Evolutionary conservation across 2,113 vertebrate genomes (phyloP).

Genomic region (Glaucomys volans): DNA sequence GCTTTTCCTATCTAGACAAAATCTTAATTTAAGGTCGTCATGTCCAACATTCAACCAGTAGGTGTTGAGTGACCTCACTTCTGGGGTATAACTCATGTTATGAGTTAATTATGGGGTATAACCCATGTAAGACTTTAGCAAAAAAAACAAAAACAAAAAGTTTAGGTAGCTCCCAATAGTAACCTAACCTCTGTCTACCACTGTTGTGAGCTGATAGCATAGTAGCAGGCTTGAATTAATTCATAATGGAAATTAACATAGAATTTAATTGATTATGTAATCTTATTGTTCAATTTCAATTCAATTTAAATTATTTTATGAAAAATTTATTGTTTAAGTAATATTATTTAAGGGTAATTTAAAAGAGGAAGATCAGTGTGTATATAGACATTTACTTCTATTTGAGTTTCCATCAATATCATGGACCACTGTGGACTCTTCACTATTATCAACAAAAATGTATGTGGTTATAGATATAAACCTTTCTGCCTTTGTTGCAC

Average conservation of each 20-base stretch:
- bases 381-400: neutral
- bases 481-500: neutral
- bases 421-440: neutral
- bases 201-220: neutral
- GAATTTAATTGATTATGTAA: slow-evolving; percentile 10
- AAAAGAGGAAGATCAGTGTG: neutral
- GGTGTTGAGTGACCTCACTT: neutral
- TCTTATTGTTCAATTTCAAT: neutral
- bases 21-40: slow-evolving; percentile 1
- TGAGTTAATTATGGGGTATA: neutral
- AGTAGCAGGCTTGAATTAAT: neutral
- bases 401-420: neutral
- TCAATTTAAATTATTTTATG: slow-evolving; percentile 6
- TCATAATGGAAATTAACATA: neutral
- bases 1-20: neutral
- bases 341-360: slow-evolving; percentile 7
- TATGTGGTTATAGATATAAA: neutral
- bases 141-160: too few relatives aligned
- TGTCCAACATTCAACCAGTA: neutral
- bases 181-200: neutral
- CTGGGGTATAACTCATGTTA: neutral
- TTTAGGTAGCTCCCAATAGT: neutral
- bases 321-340: neutral
- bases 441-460: neutral
- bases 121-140: neutral